Evolutionary conservation across 2,888 invertebrate species (phyloP).

Genomic region (Patella depressa): DNA sequence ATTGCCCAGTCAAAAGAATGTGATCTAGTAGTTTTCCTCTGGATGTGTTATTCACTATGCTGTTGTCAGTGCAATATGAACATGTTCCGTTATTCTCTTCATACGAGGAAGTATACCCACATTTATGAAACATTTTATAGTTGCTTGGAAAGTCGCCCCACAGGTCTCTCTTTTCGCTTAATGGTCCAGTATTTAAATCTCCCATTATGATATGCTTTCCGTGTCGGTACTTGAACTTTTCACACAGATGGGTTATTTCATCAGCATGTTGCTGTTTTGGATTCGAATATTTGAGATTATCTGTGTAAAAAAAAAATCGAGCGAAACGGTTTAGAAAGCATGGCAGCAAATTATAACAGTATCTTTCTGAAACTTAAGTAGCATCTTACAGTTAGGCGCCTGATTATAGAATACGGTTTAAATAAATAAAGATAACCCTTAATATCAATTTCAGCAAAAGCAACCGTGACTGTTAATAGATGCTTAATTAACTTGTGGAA

Average conservation of each 20-base stretch:
- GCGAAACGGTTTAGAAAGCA: too few relatives aligned
- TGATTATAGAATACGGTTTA: too few relatives aligned
- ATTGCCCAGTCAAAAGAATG: background rate
- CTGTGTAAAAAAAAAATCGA: background rate
- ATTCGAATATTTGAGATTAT: background rate
- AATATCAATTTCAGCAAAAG: too few relatives aligned
- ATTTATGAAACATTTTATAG: background rate
- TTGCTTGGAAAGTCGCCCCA: background rate
- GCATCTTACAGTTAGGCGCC: too few relatives aligned
- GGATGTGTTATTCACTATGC: background rate
- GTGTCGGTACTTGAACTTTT: background rate
- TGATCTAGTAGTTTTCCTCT: background rate
- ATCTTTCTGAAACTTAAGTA: too few relatives aligned
- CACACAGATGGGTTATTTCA: background rate
- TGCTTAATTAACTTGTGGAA: too few relatives aligned
- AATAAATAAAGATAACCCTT: too few relatives aligned
- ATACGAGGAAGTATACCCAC: background rate
- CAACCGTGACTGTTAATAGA: too few relatives aligned
- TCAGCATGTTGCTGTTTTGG: background rate
- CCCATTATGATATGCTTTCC: background rate
- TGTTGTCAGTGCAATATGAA: background rate
- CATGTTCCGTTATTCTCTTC: background rate
- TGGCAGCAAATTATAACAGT: too few relatives aligned
- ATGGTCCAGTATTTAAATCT: conserved; percentile 2
- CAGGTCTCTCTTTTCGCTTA: background rate